phyloP scores from a whole-genome alignment of 2,113 vertebrate genomes.

The Telmatochromis brachygnathus region DNA sequence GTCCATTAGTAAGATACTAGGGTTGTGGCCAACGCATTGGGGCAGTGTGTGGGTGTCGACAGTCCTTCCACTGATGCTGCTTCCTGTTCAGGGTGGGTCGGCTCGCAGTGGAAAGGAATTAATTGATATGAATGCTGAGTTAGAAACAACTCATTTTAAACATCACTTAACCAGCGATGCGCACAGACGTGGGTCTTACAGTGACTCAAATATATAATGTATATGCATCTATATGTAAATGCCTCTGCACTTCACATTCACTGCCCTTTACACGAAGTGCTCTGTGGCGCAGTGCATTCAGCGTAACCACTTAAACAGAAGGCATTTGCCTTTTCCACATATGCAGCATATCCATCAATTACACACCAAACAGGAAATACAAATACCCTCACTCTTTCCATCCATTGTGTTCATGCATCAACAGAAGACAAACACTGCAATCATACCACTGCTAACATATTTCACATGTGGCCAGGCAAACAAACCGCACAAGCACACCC shows the following conservation, averaged over 20 bases:
- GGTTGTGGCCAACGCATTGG: background rate
- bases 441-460: background rate
- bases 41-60: background rate
- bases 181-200: background rate
- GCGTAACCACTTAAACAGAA: background rate
- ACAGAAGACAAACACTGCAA: background rate
- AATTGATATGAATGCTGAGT: background rate
- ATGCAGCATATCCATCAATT: background rate
- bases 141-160: background rate
- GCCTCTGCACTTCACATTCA: background rate
- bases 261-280: background rate
- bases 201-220: background rate
- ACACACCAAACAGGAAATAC: conserved; percentile 30
- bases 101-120: background rate
- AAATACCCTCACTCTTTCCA: background rate
- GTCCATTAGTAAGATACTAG: conserved; percentile 63
- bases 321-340: background rate
- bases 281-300: background rate
- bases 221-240: background rate
- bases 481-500: background rate
- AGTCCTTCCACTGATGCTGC: conserved; percentile 23
- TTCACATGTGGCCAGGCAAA: conserved; percentile 1
- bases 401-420: background rate
- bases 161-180: background rate
- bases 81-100: conserved; percentile 16